Evolutionary conservation across 2,113 vertebrate genomes (phyloP).

Genomic region (Tragelaphus imberbis): DNA sequence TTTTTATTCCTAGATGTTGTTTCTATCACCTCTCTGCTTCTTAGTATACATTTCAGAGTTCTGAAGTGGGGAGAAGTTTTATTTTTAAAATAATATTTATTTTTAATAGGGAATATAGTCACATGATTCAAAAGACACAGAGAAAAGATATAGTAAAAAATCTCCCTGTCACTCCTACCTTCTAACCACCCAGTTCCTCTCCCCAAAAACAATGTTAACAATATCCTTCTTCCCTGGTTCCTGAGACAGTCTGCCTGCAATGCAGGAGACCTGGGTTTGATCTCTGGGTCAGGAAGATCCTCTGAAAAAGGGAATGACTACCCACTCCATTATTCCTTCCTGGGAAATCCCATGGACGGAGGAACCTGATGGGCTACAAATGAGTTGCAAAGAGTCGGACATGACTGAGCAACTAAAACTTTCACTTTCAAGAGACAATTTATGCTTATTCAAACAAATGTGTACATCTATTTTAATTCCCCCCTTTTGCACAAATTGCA

Average conservation of each 20-base stretch:
- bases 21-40: background rate
- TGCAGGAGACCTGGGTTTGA: background rate
- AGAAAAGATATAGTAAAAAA: background rate
- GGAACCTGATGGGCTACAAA: background rate
- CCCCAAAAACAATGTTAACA: background rate
- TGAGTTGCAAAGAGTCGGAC: background rate
- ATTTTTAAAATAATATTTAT: background rate
- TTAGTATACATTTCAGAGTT: background rate
- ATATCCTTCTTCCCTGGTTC: background rate
- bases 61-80: background rate
- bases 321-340: background rate
- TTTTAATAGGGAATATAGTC: background rate
- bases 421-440: background rate
- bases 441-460: slow-evolving; percentile 1
- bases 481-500: background rate
- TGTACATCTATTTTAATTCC: background rate
- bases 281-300: background rate
- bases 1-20: background rate
- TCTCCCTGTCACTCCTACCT: background rate
- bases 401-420: background rate
- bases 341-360: background rate
- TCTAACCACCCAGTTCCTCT: background rate
- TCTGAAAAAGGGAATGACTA: background rate
- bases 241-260: background rate
- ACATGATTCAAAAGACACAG: background rate